A percentile compares a stretch with the other conserved stretches of the same genome.
phyloP scores from a whole-genome alignment of 2,888 invertebrate genomes.

The Hanleya hanleyi region DNA sequence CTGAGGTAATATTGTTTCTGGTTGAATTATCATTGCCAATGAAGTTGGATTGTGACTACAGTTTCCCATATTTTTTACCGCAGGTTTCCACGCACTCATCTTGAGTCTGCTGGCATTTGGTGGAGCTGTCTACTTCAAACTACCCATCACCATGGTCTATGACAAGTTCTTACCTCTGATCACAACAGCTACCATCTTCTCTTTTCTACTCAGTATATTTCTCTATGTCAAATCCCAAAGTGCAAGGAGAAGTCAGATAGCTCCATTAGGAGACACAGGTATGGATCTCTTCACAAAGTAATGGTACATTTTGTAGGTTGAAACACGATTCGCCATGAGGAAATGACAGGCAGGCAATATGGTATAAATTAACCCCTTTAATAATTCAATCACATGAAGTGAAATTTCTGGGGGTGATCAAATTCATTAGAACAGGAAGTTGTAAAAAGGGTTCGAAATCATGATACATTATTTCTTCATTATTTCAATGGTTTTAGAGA shows the following conservation, averaged over 20 bases:
- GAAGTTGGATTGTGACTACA: background rate
- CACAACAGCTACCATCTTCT: slow-evolving; percentile 77
- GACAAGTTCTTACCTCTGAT: slow-evolving; percentile 79
- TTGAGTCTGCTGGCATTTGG: slow-evolving; percentile 56
- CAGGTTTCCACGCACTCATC: slow-evolving; percentile 67
- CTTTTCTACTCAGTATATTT: slow-evolving; percentile 77
- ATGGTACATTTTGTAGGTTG: too few species aligned
- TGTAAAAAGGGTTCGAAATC: too few species aligned
- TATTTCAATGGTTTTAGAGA: too few species aligned
- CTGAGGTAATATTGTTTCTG: background rate
- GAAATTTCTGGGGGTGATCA: too few species aligned
- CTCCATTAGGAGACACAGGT: slow-evolving; percentile 77
- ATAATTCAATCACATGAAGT: too few species aligned
- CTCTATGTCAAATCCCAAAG: slow-evolving; percentile 79
- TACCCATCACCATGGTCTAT: slow-evolving; percentile 59
- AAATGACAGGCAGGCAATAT: too few species aligned
- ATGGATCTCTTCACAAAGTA: slow-evolving; percentile 27
- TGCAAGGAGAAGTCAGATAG: slow-evolving; percentile 77
- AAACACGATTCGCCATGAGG: too few species aligned
- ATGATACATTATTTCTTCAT: background rate
- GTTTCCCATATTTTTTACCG: slow-evolving; percentile 29
- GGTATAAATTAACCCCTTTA: too few species aligned
- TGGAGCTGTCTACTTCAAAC: slow-evolving; percentile 52
- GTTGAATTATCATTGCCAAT: background rate
- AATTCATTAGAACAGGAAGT: too few species aligned